Conservation (phyloP, 1,140 invertebrate genomes). For the Drosophila insularis region DNA sequence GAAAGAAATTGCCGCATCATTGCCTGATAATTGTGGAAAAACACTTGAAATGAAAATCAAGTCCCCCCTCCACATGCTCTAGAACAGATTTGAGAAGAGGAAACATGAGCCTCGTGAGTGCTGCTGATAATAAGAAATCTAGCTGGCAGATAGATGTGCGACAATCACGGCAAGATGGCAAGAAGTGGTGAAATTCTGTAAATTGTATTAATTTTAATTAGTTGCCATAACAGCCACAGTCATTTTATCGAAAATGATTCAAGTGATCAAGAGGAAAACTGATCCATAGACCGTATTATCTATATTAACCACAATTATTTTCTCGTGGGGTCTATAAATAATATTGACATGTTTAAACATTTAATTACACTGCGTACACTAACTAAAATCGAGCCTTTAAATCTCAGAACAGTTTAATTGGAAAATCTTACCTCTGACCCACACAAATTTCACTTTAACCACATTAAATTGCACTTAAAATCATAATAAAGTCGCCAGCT, state of each 20-base stretch:
- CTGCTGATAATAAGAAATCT: slow-evolving; percentile 45
- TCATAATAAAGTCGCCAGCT: neutral
- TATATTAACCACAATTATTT: no score
- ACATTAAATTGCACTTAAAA: neutral
- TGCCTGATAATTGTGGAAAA: slow-evolving; percentile 58
- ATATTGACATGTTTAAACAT: neutral
- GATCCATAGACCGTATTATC: no score
- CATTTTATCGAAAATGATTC: no score
- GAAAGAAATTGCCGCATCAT: slow-evolving; percentile 59
- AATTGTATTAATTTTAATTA: slow-evolving; percentile 44
- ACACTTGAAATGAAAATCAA: slow-evolving; percentile 26
- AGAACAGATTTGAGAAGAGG: slow-evolving; percentile 35
- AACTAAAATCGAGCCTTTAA: neutral
- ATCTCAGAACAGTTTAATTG: neutral
- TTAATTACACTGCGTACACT: neutral
- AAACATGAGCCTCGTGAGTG: slow-evolving; percentile 74
- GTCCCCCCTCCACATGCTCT: slow-evolving; percentile 29
- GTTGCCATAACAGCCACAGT: neutral
- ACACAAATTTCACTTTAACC: no score
- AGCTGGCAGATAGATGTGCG: neutral
- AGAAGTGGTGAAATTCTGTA: slow-evolving; percentile 9
- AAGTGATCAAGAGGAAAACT: no score
- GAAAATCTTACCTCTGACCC: no score
- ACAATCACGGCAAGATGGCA: neutral
- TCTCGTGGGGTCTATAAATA: neutral